Evolutionary conservation across 2,888 invertebrate species (phyloP), one percentile per base, ranked within the genome.

Genomic region (Zygogramma bicolorata): DNA sequence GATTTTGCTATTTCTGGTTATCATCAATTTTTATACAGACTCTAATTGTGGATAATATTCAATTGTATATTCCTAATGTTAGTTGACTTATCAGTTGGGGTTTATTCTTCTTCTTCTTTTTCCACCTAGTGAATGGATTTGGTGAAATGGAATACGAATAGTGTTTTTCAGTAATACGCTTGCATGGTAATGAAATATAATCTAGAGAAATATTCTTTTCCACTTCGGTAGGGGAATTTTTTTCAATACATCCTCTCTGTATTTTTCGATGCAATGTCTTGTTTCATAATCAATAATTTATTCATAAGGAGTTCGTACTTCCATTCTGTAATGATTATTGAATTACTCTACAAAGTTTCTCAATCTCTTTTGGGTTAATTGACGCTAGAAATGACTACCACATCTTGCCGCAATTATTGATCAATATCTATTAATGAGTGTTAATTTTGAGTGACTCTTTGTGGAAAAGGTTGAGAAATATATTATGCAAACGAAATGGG

Each of bases 341-440:
- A 46, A 46, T 46, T 46, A 46, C 20, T 10, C 53, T 25, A 25
- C 13, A 22, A 53, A 53, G 22, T 53, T 53, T 53, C 53, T 0
- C 25, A 53, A 53, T 53, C 27, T 10, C 46, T 25, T 53, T 27
- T 53, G 8, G 25, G 25, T 22, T 27, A 27, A 53, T 53, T 27
- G 53, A 53, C 25, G 53, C 53, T 53, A 53, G 13, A 10, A 53
- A 53, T 25, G 22, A 27, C 53, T 53, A 25, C 53, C n/a, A 27
- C 22, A 15, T 27, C 53, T 53, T 53, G 4, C 13, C 25, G 53
- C 53, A 53, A 27, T 53, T 27, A 53, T 53, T 53, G 53, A 27
- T 53, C 53, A 53, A 53, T n/a, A 53, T 10, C 53, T 53, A 53
- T 53, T 53, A 53, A 53, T 53, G 53, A 53, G 25, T 53, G 53